Evolutionary conservation across 2,113 vertebrate species (phyloP).

Genomic region (Phocoena phocoena): DNA sequence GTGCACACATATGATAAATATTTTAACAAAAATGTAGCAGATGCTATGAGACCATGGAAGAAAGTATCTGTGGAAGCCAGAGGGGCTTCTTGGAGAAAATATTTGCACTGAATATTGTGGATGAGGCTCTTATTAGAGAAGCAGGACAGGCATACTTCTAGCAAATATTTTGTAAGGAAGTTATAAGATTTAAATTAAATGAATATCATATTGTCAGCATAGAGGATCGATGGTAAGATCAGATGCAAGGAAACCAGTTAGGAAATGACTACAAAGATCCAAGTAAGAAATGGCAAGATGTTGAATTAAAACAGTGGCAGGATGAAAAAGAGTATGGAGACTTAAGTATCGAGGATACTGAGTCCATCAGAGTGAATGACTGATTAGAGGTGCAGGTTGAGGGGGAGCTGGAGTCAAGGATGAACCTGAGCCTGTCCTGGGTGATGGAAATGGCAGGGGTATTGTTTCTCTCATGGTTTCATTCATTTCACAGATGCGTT

Average conservation of each 20-base stretch:
- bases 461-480: not conserved
- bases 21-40: not conserved
- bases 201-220: not conserved
- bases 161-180: not conserved
- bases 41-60: not conserved
- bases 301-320: not conserved
- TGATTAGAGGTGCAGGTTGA: not conserved
- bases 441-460: not conserved
- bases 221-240: not conserved
- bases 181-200: not conserved
- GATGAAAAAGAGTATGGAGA: not conserved
- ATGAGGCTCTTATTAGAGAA: not conserved
- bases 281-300: not conserved
- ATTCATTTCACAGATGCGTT: not conserved
- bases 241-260: not conserved
- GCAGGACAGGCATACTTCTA: not conserved
- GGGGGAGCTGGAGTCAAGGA: not conserved
- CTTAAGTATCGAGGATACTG: not conserved
- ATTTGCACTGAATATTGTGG: not conserved
- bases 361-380: not conserved
- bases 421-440: not conserved
- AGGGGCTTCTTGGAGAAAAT: not conserved
- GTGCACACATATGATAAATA: not conserved
- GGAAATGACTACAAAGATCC: not conserved
- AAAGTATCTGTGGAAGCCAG: not conserved